These are phyloP conservation scores for Mesembrinibis cayennensis DNA, from an alignment of 2,113 vertebrate species.

Conservation along the genomic window DNA sequence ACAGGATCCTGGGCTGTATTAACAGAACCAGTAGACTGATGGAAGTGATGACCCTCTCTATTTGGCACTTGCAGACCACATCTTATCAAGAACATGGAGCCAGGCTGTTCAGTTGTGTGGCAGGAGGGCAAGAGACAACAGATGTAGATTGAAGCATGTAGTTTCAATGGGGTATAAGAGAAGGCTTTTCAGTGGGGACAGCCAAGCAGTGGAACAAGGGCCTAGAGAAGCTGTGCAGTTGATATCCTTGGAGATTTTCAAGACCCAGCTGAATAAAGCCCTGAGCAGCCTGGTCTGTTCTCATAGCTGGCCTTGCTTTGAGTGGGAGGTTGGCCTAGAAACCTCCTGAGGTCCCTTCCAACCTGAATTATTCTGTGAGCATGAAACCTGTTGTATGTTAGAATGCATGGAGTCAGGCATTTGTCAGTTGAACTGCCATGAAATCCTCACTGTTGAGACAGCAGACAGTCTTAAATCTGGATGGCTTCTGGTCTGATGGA, in stretches of 20 bases:
- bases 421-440: not conserved
- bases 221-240: not conserved
- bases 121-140: not conserved
- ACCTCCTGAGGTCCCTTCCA: not conserved
- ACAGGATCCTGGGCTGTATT: not conserved
- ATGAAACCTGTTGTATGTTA: not conserved
- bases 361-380: not conserved
- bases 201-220: not conserved
- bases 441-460: not conserved
- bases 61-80: fast-evolving
- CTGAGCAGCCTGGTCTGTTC: not conserved
- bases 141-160: not conserved
- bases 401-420: not conserved
- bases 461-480: not conserved
- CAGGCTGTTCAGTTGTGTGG: not conserved
- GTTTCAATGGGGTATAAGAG: not conserved
- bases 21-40: not conserved
- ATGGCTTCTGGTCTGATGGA: not conserved
- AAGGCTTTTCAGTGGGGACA: not conserved
- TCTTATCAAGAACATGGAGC: not conserved
- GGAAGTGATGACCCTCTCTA: not conserved
- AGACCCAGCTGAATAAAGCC: not conserved
- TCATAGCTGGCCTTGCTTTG: not conserved
- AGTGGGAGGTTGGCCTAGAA: not conserved
- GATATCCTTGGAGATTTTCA: not conserved